These are phyloP conservation scores for Nowickia ferox DNA, from an alignment of 2,888 invertebrate species.

Conservation along the genomic window DNA sequence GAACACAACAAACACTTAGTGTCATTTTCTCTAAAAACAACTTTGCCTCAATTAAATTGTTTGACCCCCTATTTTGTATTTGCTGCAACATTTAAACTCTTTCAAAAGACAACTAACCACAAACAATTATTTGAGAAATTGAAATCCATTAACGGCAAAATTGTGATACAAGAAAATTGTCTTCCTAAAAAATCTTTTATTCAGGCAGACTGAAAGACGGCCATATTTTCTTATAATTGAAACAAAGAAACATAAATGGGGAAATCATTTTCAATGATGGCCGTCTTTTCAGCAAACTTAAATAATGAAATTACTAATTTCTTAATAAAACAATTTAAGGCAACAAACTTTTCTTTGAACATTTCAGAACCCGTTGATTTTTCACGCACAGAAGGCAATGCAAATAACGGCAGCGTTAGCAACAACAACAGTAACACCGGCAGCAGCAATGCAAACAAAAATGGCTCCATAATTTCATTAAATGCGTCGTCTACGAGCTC, in stretches of 20 bases:
- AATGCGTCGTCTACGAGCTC: constrained; percentile 58
- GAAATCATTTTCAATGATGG: constrained; percentile 20
- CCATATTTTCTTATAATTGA: background rate
- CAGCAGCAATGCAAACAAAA: constrained; percentile 46
- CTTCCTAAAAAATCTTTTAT: background rate
- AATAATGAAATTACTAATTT: constrained; percentile 49
- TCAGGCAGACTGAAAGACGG: background rate
- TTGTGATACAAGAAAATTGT: constrained; percentile 23
- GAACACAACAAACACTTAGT: too few relatives aligned
- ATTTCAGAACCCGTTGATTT: constrained; percentile 83
- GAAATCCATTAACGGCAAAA: constrained; percentile 40
- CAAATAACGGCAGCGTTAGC: constrained; percentile 69
- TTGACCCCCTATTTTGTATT: constrained; percentile 8
- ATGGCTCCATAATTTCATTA: constrained; percentile 68
- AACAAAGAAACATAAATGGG: background rate
- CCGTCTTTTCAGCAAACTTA: constrained; percentile 19
- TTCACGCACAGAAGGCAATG: constrained; percentile 80
- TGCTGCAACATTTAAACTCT: constrained; percentile 17
- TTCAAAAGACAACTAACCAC: constrained; percentile 46
- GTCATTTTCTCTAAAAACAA: background rate
- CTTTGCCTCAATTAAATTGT: background rate
- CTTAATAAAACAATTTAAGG: constrained; percentile 30
- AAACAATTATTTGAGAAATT: constrained; percentile 34
- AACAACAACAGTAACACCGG: constrained; percentile 45
- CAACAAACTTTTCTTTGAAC: constrained; percentile 49